Evolutionary conservation across 1,140 invertebrate species (phyloP), one percentile per base, ranked within the genome.

Genomic region (Zaprionus lachaisei): DNA sequence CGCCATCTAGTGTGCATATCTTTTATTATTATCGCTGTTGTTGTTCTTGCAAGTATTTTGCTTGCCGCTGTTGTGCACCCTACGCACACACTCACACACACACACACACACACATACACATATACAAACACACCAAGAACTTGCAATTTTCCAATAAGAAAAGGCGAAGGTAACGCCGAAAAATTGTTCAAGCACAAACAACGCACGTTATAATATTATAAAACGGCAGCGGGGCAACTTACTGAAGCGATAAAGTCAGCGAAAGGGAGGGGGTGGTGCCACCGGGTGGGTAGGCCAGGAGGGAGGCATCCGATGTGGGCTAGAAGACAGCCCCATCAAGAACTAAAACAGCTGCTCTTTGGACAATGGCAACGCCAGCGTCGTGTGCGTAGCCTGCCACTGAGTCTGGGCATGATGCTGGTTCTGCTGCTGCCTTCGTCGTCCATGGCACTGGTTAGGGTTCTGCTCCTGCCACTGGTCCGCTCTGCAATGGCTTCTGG

Each of bases 151-250:
- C 84, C 85, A 87, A 87, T 89, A 87, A 81, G 84, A 83, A 74
- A 69, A 83, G 75, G 79, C 79, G 74, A 86, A 86, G 84, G 84
- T 89, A 90, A 79, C 84, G 66, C 84, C 84, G 78, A 90, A 87
- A 87, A 87, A 87, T 90, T 87, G 84, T 81, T 87, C 85, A 87
- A 87, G 84, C 84, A 87, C 81, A 87, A 87, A 89, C 84, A 87
- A 87, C 84, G 84, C 84, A 87, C 84, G 84, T 87, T 87, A 87
- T 87, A 89, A 87, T 87, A 89, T 87, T 87, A 87, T 87, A 87
- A 87, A 87, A 81, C 74, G 84, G 84, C 84, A 87, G 71, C 73
- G 78, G 67, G 67, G 72, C 84, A 89, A 84, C 84, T 79, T 87
- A 89, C 84, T 84, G 74, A 90, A 87, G 78, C 84, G 84, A 87